phyloP scores from a whole-genome alignment of 1,140 invertebrate species.

The Hirudo medicinalis region DNA sequence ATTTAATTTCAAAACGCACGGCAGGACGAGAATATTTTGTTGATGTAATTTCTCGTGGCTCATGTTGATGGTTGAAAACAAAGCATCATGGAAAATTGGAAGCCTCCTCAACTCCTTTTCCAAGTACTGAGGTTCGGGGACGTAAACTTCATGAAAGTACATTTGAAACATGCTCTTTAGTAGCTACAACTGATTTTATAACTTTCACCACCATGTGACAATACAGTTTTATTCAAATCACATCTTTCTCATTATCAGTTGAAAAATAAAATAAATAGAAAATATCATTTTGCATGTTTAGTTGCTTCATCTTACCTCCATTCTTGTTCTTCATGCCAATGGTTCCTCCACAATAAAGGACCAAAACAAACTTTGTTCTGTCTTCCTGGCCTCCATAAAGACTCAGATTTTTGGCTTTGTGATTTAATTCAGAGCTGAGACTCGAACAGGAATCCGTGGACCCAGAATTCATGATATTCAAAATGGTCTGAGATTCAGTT shows the following conservation, averaged over 20 bases:
- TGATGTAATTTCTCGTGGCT: conserved; percentile 5
- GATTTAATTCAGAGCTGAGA: no score
- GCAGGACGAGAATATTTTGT: conserved; percentile 3
- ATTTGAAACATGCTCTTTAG: no score
- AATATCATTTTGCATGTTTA: not conserved
- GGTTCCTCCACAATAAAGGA: conserved; percentile 23
- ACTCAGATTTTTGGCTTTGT: not conserved
- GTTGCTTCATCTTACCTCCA: conserved; percentile 16
- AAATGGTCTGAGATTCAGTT: no score
- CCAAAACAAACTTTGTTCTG: conserved; percentile 17
- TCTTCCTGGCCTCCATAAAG: not conserved
- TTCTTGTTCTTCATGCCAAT: conserved; percentile 24
- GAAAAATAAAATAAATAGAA: no score
- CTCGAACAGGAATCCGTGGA: no score
- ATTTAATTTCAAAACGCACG: not conserved
- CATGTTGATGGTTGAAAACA: conserved; percentile 41
- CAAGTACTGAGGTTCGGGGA: conserved; percentile 50
- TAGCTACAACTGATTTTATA: no score
- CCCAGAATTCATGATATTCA: no score
- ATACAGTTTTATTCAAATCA: no score
- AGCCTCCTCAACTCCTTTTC: conserved; percentile 49
- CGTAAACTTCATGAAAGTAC: conserved; percentile 43
- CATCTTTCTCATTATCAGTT: not conserved
- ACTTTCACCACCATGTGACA: no score
- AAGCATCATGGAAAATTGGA: conserved; percentile 60